These are phyloP conservation scores for Centropus bengalensis DNA, from an alignment of 2,113 vertebrate genomes.

Conservation along the genomic window DNA sequence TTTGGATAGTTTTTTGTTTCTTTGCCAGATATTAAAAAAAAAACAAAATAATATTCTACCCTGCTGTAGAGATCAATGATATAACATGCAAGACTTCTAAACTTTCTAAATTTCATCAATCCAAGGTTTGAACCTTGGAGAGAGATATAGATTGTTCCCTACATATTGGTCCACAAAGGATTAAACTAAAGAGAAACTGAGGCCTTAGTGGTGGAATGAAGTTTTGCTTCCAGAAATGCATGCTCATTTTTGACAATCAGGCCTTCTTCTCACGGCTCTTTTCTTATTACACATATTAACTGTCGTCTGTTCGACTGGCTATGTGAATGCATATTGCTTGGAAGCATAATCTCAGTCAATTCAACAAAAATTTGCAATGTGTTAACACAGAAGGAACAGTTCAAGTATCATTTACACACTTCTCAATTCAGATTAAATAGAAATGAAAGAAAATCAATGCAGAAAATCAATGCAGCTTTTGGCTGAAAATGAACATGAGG, in stretches of 20 bases:
- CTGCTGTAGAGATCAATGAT: neutral
- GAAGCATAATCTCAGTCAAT: neutral
- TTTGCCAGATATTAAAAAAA: neutral
- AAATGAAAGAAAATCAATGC: constrained; percentile 32
- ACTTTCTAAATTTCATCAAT: neutral
- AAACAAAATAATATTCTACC: too few relatives aligned
- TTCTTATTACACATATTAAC: neutral
- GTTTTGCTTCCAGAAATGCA: neutral
- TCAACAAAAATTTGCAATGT: neutral
- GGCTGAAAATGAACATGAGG: constrained; percentile 27
- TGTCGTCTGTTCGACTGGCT: neutral
- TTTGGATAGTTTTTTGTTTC: neutral
- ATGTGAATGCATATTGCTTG: neutral
- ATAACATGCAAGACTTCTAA: neutral
- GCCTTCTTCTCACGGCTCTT: neutral
- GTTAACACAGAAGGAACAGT: neutral
- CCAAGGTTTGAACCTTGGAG: neutral
- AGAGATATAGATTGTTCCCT: neutral
- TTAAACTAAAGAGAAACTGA: neutral
- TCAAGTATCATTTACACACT: constrained; percentile 21
- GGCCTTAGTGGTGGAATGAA: neutral
- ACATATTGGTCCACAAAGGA: neutral
- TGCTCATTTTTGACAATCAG: neutral
- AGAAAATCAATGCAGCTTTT: constrained; percentile 29
- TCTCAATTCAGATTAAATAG: neutral